Percentiles rank a stretch among this genome's conserved stretches.
Conservation (phyloP, 2,113 vertebrate species). For the Dinomys branickii region DNA sequence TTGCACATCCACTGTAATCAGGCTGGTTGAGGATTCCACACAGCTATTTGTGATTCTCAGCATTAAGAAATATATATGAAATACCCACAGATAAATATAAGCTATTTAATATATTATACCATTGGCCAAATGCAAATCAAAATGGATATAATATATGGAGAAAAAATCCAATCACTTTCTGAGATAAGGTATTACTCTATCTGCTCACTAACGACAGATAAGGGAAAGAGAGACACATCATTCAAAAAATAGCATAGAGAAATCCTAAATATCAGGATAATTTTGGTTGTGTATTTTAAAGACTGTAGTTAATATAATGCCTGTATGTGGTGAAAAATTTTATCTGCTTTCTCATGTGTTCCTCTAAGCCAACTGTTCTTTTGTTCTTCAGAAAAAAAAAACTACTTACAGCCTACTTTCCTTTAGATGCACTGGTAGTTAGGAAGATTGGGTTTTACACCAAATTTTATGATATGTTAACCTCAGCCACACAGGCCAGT, state of each 20-base stretch:
- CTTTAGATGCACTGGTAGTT: constrained; percentile 55
- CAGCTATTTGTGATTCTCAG: constrained; percentile 83
- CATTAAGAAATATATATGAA: constrained; percentile 82
- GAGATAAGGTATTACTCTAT: constrained; percentile 79
- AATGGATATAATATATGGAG: constrained; percentile 80
- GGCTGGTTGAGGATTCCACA: constrained; percentile 81
- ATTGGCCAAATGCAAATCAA: constrained; percentile 83
- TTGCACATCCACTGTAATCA: constrained; percentile 86
- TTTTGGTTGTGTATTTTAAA: constrained; percentile 49
- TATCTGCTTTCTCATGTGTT: constrained; percentile 4
- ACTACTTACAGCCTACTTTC: constrained; percentile 14
- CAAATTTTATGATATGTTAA: constrained; percentile 72
- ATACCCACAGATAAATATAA: constrained; percentile 84
- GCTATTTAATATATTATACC: constrained; percentile 81
- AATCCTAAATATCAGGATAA: constrained; percentile 64
- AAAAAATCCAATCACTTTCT: constrained; percentile 83
- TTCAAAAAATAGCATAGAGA: constrained; percentile 78
- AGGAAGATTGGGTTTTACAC: constrained; percentile 58
- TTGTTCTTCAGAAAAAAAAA: constrained; percentile 69
- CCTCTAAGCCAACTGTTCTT: constrained; percentile 23
- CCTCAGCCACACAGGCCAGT: constrained; percentile 61
- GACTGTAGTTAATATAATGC: constrained; percentile 41
- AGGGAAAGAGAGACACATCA: constrained; percentile 75
- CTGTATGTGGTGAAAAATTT: constrained; percentile 22
- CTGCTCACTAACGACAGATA: constrained; percentile 83